phyloP scores from a whole-genome alignment of 2,797 vertebrate genomes.

The Gymnoscopelus braueri region DNA sequence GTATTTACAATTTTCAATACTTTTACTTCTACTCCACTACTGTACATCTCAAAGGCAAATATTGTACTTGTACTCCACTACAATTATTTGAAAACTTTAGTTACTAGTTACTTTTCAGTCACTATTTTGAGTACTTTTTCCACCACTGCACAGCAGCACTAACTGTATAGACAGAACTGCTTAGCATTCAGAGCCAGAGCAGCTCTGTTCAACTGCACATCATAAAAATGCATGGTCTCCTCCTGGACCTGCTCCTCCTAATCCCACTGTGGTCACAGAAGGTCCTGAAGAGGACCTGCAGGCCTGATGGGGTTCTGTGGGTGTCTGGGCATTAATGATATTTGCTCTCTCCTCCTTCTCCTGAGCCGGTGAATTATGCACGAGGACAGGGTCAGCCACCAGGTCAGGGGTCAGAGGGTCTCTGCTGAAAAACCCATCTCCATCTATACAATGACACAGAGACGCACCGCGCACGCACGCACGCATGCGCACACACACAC shows the following conservation, averaged over 20 bases:
- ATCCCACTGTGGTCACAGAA: not conserved
- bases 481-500: not conserved
- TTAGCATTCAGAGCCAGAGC: not conserved
- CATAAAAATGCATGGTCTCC: not conserved
- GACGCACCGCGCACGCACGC: not conserved
- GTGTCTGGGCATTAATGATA: constrained; percentile 12
- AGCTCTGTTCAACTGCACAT: no score
- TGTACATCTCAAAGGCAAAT: no score
- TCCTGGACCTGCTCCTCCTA: not conserved
- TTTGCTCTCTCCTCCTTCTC: constrained; percentile 14
- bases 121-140: no score
- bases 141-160: no score
- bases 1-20: no score
- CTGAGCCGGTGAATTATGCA: constrained; percentile 20
- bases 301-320: not conserved
- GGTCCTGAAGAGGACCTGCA: not conserved
- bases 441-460: not conserved
- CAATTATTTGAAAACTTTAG: no score
- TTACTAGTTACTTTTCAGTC: no score
- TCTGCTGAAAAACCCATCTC: constrained; percentile 2
- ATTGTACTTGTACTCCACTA: no score
- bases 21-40: no score
- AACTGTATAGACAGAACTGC: not conserved
- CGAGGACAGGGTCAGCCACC: constrained; percentile 12
- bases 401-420: constrained; percentile 1